Evolutionary conservation across 2,888 invertebrate species (phyloP).

Genomic region (Cyclophora albipunctata): DNA sequence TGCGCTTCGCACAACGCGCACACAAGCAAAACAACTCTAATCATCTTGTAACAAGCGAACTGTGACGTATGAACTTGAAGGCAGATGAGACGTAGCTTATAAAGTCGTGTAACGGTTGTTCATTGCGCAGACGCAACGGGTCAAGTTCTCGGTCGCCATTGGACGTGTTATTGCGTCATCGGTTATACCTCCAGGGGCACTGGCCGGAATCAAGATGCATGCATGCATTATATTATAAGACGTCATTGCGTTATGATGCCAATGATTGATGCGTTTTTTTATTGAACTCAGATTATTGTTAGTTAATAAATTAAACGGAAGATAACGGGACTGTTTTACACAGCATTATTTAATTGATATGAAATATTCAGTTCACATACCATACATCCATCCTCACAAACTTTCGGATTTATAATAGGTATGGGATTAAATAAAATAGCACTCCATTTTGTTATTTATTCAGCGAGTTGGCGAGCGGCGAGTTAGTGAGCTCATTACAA

Average conservation of each 20-base stretch:
- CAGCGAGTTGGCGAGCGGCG: too few species aligned
- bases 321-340: too few species aligned
- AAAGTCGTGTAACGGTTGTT: slow-evolving; percentile 61
- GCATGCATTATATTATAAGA: slow-evolving; percentile 22
- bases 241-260: slow-evolving; percentile 19
- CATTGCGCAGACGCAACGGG: slow-evolving; percentile 38
- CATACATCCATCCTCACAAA: too few species aligned
- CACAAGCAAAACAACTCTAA: slow-evolving; percentile 36
- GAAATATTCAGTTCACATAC: too few species aligned
- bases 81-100: slow-evolving; percentile 46
- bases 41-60: slow-evolving; percentile 40
- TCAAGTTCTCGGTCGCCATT: slow-evolving; percentile 56
- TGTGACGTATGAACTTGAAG: slow-evolving; percentile 27
- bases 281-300: too few species aligned
- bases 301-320: too few species aligned
- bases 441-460: too few species aligned
- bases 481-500: too few species aligned
- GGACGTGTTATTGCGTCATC: slow-evolving; percentile 54
- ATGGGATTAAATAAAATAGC: too few species aligned
- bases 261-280: slow-evolving; percentile 19
- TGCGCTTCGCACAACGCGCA: slow-evolving; percentile 30
- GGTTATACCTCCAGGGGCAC: slow-evolving; percentile 34
- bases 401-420: too few species aligned
- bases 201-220: slow-evolving; percentile 53
- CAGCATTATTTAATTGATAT: too few species aligned